A percentile compares a stretch with the other conserved stretches of the same genome.
These are phyloP conservation scores for Oncorhynchus mykiss DNA, from an alignment of 2,113 vertebrate species.

Conservation along the genomic window DNA sequence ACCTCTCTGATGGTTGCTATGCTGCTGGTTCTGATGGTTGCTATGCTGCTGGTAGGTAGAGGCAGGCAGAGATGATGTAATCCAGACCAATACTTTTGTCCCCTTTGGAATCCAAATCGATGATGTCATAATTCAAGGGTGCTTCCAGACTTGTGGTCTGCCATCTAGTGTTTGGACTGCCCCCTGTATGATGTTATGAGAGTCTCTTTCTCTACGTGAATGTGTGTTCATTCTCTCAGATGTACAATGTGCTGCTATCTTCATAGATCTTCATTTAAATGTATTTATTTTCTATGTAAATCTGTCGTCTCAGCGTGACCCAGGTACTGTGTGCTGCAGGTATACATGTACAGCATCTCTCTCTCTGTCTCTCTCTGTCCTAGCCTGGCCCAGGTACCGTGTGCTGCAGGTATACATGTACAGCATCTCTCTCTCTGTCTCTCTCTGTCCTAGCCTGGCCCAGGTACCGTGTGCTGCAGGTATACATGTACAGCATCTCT, in stretches of 20 bases:
- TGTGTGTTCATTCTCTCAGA: no score
- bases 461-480: no score
- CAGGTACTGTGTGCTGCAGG: not conserved
- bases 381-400: not conserved
- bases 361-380: not conserved
- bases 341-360: not conserved
- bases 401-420: no score
- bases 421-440: conserved; percentile 57
- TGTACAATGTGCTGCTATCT: no score
- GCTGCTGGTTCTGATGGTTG: conserved; percentile 37
- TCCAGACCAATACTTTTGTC: conserved; percentile 56
- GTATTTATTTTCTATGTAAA: no score
- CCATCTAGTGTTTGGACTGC: conserved; percentile 61
- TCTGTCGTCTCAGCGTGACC: no score
- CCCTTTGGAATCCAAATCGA: conserved; percentile 61
- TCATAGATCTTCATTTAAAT: no score
- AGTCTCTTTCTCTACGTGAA: not conserved
- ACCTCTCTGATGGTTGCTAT: not conserved
- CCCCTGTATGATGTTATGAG: not conserved
- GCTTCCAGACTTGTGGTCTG: conserved; percentile 60
- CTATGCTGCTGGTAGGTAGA: conserved; percentile 51
- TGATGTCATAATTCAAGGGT: conserved; percentile 69
- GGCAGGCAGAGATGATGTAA: conserved; percentile 61
- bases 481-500: no score
- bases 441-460: not conserved